Evolutionary conservation across 2,113 vertebrate genomes (phyloP), one percentile per base, ranked within the genome.

Genomic region (Chinchilla lanigera): DNA sequence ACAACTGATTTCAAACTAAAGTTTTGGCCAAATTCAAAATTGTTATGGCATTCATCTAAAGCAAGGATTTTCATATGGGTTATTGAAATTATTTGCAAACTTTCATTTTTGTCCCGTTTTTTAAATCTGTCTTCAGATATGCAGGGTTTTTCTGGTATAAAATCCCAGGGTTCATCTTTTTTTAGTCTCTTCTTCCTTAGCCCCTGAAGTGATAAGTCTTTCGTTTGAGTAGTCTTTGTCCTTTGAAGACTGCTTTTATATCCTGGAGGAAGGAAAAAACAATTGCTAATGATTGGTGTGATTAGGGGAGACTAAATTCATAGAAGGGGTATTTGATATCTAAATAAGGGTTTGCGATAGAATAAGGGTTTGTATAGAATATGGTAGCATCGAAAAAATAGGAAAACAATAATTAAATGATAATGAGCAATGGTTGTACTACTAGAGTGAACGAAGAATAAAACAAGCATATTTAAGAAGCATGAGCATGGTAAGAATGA

Each of bases 1-100:
- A 97, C 95, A 52, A 97, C 86, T 6, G 97, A 98, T 63, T 97
- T 98, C 65, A 97, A 96, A 44, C 73, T 97, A 50, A 98, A 65
- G 54, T 97, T 97, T 63, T 97, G 96, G 80, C 84, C 71, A 44
- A 96, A 97, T 58, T 97, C 96, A 71, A 30, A 89, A 47, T 95
- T 98, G 82, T 97, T 95, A 60, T 96, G 95, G 89, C 92, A 98
- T 84, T 52, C 96, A 81, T 97, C 97, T 88, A 97, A 67, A 33
- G 89, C 91, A 77, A 97, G 95, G 6, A 98, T 86, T 93, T 98
- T 97, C 38, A 94, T 97, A 61, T 98, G 98, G 5, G 93, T 92
- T 61, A 96, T 2, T 88, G 96, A 93, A 94, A 94, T 87, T 92
- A 95, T 92, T 88, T 96, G 89, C 86, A 95, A 85, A 60, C 61